phyloP scores from a whole-genome alignment of 2,797 vertebrate species.

The Mormyrus hasselquistii region DNA sequence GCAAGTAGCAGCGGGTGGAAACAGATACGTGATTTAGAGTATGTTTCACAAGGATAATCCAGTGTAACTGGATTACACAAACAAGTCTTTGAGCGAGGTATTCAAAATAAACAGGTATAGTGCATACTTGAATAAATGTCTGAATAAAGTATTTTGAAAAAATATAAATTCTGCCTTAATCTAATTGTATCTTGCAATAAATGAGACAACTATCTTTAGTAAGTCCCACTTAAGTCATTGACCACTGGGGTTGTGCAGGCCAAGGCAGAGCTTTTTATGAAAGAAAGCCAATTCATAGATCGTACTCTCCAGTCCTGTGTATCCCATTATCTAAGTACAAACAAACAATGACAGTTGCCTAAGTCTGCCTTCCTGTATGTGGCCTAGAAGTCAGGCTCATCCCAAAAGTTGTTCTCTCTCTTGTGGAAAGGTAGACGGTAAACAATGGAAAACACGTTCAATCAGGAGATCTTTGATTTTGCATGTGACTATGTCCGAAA shows the following conservation, averaged over 20 bases:
- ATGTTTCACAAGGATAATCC: not conserved
- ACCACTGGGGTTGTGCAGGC: conserved; percentile 21
- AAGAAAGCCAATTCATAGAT: conserved; percentile 22
- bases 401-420: not conserved
- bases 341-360: not conserved
- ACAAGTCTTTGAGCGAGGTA: not conserved
- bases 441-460: not conserved
- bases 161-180: not conserved
- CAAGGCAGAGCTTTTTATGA: conserved; percentile 17
- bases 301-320: not conserved
- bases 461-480: not conserved
- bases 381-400: not conserved
- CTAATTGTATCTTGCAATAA: not conserved
- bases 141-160: not conserved
- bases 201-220: not conserved
- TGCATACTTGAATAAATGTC: not conserved
- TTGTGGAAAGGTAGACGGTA: not conserved
- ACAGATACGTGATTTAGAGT: not conserved
- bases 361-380: not conserved
- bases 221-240: not conserved
- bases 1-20: not conserved
- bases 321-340: not conserved
- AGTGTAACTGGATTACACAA: not conserved
- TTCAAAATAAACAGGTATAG: not conserved
- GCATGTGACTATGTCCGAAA: not conserved